Percentiles rank a stretch among this genome's conserved stretches.
phyloP scores from a whole-genome alignment of 2,113 vertebrate genomes.

The Syngnathoides biaculeatus region DNA sequence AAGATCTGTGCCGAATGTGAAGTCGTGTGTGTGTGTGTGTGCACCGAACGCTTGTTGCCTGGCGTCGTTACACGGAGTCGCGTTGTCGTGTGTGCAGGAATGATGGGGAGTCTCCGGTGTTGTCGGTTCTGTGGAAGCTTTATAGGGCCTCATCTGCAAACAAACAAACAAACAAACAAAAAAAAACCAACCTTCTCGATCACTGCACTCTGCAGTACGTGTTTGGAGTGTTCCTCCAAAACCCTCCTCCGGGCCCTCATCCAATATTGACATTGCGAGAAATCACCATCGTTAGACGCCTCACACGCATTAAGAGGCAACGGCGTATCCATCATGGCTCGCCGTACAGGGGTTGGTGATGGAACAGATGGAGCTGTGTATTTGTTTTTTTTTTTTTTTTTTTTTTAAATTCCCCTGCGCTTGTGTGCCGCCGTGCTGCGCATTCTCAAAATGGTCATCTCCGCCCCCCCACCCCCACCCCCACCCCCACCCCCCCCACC shows the following conservation, averaged over 20 bases:
- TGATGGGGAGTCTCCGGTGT: constrained; percentile 12
- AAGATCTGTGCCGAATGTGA: neutral
- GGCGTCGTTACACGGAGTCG: constrained; percentile 11
- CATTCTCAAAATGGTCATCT: constrained; percentile 21
- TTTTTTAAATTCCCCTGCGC: constrained; percentile 20
- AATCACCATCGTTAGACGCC: constrained; percentile 5
- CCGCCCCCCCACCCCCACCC: neutral
- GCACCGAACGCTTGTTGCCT: neutral
- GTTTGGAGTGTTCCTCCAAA: constrained; percentile 17
- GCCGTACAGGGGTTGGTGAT: constrained; percentile 15
- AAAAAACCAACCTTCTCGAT: constrained; percentile 8
- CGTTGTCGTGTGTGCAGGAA: constrained; percentile 16
- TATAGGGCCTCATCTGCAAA: neutral
- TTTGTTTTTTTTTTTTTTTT: constrained; percentile 8
- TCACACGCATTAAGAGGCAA: constrained; percentile 34
- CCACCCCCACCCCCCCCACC: neutral
- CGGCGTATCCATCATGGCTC: constrained; percentile 27
- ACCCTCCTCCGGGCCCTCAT: constrained; percentile 11
- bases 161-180: neutral
- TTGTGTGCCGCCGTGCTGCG: constrained; percentile 20
- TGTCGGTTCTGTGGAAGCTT: neutral
- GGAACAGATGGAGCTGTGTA: constrained; percentile 47
- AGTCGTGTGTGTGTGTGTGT: neutral
- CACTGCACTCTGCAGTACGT: neutral
- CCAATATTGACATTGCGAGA: constrained; percentile 26